Base-by-base conservation (phyloP, 2,888 invertebrate species). In the Pseudanteris insignis region DNA sequence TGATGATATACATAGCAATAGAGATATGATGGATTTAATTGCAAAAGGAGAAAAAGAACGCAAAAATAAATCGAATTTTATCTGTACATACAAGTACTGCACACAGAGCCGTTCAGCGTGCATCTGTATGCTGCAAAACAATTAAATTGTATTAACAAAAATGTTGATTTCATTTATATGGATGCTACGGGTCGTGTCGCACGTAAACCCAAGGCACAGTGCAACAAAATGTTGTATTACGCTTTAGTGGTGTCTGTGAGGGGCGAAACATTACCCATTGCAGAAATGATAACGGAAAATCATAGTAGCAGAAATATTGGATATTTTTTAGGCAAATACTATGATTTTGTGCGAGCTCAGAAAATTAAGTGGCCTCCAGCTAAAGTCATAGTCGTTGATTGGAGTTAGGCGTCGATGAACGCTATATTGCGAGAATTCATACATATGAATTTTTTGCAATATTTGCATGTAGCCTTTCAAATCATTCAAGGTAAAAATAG, bases 181-280 rank as follows among this genome's bases (percentile, higher is more conserved):
- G 40, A 40, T 14, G 38, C 38, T n/a, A 38, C 38, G 13, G 38
- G 38, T 1, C 12, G 21, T 28, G 28, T 38, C 5, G 40, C 28
- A 9, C 9, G 40, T 7, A 40, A 40, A 40, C 40, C 40, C 2
- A 40, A 15, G 1, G 5, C 13, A 1, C 7, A 10, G 14, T 5
- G 18, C 10, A 40, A 40, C 8, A 14, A 8, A 28, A 9, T 40
- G 1, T n/a, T 28, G n/a, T 40, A 40, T 29, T 28, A 40, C 11
- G 28, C 40, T 14, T 2, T 40, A 3, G 29, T 40, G 10, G 9
- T 29, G 1, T 28, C 40, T 7, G 28, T 25, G 8, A 1, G 1
- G 5, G 18, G 40, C 2, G 28, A 40, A 28, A 14, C 29, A 1
- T 4, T 40, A 2, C 28, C 29, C 1, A 28, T 26, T 14, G 37